Base-by-base conservation (phyloP, 2,113 vertebrate genomes). In the Mormyrus iriodes region DNA sequence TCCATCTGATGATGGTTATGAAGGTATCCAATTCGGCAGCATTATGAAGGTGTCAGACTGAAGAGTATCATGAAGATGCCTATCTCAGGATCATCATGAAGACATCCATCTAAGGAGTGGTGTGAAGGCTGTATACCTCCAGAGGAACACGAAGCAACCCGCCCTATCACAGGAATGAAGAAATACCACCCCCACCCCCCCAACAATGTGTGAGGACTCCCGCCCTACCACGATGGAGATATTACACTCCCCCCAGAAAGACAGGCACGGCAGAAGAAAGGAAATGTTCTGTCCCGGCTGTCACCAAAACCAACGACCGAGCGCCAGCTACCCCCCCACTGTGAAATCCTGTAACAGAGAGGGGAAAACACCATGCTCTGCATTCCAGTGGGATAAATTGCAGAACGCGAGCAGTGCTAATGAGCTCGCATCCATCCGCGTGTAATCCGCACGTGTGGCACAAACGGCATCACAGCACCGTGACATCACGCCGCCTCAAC, bases 341-440 rank as follows among this genome's bases (percentile, higher is more conserved):
- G 91, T 87, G 48, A 83, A 83, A 94, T 90, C 89, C 89, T 86
- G 91, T 92, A 88, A 92, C 92, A 91, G 86, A 90, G 91, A 91
- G 90, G 89, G 89, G 93, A 91, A 94, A 93, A 94, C 91, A 95
- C 95, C 96, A 94, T 93, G 93, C 94, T 95, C 95, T 95, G 94
- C 92, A 94, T 94, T 93, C 94, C 94, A 94, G 91, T 79, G 89
- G 95, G 95, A 95, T 95, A 95, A 96, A 96, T 95, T 96, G 93
- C 93, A 92, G 92, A 94, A 94, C 95, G 96, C 94, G 95, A 96
- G 94, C 94, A 92, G 92, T 93, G 94, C 93, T 95, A 95, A 95
- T 96, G 94, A 94, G 93, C 94, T 95, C 91, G 92, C 94, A 96
- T 95, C 95, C 95, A 96, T 96, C 96, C 95, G 94, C 95, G 96